Conservation (phyloP, 2,888 invertebrate genomes). For the Therioaphis trifolii region DNA sequence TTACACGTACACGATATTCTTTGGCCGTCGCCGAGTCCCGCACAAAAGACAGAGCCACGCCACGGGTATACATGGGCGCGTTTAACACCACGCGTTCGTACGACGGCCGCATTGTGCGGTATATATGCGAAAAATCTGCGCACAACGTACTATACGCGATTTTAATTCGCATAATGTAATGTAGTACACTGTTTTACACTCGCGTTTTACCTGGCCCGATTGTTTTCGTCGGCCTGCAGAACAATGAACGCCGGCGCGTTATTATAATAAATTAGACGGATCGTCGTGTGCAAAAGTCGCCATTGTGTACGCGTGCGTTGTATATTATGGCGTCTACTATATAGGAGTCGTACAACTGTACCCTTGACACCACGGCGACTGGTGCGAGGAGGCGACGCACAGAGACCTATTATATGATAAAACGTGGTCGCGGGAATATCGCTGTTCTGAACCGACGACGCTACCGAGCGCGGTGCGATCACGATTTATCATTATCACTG, state of each 20-base stretch:
- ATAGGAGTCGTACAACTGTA: too few relatives aligned
- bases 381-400: neutral
- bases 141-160: neutral
- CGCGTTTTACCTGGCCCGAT: conserved; percentile 11
- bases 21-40: too few relatives aligned
- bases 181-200: neutral
- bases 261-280: conserved; percentile 7
- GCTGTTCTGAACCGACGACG: too few relatives aligned
- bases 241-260: conserved; percentile 20
- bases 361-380: too few relatives aligned
- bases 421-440: neutral
- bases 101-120: neutral
- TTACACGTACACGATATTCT: too few relatives aligned
- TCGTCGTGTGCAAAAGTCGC: conserved; percentile 41
- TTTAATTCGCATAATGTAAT: too few relatives aligned
- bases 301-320: too few relatives aligned
- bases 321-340: too few relatives aligned
- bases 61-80: too few relatives aligned
- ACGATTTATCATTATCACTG: conserved; percentile 7
- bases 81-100: neutral
- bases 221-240: neutral
- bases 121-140: too few relatives aligned
- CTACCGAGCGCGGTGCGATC: neutral
- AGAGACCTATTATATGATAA: too few relatives aligned
- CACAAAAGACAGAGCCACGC: too few relatives aligned